Evolutionary conservation across 1,140 invertebrate species (phyloP).

Genomic region (Zaprionus nigranus): DNA sequence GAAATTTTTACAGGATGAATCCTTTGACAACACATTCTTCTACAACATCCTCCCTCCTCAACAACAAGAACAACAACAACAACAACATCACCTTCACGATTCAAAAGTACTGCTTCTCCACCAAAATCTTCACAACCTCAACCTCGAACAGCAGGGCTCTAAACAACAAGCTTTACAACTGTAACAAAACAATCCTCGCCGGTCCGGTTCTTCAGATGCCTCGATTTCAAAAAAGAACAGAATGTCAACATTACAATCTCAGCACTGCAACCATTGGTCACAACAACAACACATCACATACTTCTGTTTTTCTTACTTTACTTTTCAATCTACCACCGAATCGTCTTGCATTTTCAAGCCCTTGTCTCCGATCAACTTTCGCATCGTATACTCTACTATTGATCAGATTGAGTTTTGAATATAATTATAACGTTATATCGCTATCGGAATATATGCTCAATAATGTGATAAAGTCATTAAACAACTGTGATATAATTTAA

Average conservation of each 20-base stretch:
- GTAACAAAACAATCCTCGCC: conserved; percentile 49
- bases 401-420: background rate
- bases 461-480: conserved; percentile 20
- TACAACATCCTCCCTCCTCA: conserved; percentile 67
- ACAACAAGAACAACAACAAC: conserved; percentile 64
- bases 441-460: background rate
- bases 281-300: conserved; percentile 33
- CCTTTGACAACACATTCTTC: conserved; percentile 65
- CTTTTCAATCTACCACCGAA: conserved; percentile 9
- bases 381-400: conserved; percentile 1
- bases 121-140: conserved; percentile 64
- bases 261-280: conserved; percentile 20
- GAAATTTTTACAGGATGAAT: conserved; percentile 67
- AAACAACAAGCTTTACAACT: conserved; percentile 60
- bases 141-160: conserved; percentile 48
- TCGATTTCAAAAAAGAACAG: conserved; percentile 14
- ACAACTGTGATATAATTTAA: conserved; percentile 19
- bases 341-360: conserved; percentile 8
- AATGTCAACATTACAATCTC: conserved; percentile 6
- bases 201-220: conserved; percentile 47
- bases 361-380: conserved; percentile 9
- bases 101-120: conserved; percentile 42
- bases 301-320: conserved; percentile 13
- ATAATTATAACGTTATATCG: background rate
- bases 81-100: conserved; percentile 57